Evolutionary conservation across 2,113 vertebrate species (phyloP).

Genomic region (Anser brachyrhynchus): DNA sequence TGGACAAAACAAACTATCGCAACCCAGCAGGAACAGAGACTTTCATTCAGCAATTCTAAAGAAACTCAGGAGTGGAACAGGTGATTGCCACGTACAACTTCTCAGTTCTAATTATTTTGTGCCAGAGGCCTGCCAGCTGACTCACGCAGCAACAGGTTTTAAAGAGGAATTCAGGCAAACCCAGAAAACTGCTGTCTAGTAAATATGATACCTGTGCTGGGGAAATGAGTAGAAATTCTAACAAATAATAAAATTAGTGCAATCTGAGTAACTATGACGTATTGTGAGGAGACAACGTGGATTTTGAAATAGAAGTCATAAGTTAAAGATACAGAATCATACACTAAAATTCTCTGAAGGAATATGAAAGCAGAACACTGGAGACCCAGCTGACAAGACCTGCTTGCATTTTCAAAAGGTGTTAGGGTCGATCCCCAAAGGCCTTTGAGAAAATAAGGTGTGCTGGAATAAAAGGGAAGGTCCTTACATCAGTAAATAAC

Average conservation of each 20-base stretch:
- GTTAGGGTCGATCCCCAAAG: neutral
- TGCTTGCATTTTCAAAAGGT: neutral
- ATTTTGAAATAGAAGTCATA: neutral
- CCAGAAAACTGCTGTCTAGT: neutral
- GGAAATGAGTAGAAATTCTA: neutral
- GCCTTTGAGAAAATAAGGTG: neutral
- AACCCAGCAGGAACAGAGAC: neutral
- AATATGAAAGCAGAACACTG: neutral
- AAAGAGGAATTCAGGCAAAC: neutral
- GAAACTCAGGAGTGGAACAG: neutral
- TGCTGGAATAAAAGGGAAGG: neutral
- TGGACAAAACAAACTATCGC: neutral
- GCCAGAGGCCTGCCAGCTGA: neutral
- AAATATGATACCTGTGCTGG: neutral
- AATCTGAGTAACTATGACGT: neutral
- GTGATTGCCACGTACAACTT: neutral
- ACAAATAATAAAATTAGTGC: neutral
- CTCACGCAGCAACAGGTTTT: neutral
- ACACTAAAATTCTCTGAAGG: neutral
- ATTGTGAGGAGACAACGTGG: neutral
- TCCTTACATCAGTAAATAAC: neutral
- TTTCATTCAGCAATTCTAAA: neutral
- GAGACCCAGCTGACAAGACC: neutral
- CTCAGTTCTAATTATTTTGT: neutral
- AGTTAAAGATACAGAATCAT: neutral